Evolutionary conservation across 2,113 vertebrate species (phyloP).

Genomic region (Himantopus leucocephalus): DNA sequence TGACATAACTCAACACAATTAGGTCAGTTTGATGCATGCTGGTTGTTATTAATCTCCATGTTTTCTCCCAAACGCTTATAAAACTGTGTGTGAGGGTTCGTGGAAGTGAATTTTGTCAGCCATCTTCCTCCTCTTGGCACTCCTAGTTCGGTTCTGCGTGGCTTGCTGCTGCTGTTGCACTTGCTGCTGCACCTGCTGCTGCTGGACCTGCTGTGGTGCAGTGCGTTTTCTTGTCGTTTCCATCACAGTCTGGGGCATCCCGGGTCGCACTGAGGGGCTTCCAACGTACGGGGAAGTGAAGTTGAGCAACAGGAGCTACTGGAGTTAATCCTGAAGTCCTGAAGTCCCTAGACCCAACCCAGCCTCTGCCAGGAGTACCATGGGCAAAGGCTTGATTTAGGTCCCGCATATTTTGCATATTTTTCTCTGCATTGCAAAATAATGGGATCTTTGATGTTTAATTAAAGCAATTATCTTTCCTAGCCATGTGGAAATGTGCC

Average conservation of each 20-base stretch:
- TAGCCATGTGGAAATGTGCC: neutral
- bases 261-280: conserved; percentile 90
- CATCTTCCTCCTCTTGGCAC: too few species aligned
- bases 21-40: neutral
- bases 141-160: conserved; percentile 87
- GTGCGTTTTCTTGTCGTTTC: conserved; percentile 92
- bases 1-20: neutral
- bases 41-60: neutral
- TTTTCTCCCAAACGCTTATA: neutral
- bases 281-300: conserved; percentile 85
- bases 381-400: neutral
- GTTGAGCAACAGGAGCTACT: neutral
- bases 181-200: conserved; percentile 82
- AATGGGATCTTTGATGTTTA: neutral
- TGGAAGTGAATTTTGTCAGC: neutral
- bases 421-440: neutral
- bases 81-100: neutral
- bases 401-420: neutral
- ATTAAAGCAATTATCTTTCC: neutral
- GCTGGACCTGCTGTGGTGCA: conserved; percentile 88
- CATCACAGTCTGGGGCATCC: conserved; percentile 89
- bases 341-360: neutral
- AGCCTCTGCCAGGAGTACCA: neutral
- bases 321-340: neutral
- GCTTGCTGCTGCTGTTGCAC: conserved; percentile 78